Evolutionary conservation across 2,113 vertebrate genomes (phyloP).

Genomic region (Grus americana): DNA sequence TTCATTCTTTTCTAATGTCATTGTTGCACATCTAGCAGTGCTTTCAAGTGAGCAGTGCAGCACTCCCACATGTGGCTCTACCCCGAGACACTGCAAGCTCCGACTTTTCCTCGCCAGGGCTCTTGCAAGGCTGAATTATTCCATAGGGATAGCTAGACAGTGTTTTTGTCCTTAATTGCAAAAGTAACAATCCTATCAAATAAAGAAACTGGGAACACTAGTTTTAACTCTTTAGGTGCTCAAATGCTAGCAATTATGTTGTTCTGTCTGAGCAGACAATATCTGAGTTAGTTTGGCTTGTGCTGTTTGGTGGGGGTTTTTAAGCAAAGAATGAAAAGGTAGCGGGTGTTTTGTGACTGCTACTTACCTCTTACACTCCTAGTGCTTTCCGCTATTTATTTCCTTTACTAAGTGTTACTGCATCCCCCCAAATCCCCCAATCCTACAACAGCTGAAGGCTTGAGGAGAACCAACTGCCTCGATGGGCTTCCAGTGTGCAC

Average conservation of each 20-base stretch:
- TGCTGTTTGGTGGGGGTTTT: neutral
- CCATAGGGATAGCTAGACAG: neutral
- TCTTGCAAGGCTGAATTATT: neutral
- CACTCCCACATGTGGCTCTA: neutral
- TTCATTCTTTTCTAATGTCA: neutral
- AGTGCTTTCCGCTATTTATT: neutral
- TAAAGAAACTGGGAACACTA: neutral
- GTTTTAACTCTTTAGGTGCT: neutral
- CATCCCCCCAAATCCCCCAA: neutral
- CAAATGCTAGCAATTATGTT: neutral
- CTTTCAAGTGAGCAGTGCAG: neutral
- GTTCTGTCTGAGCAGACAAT: neutral
- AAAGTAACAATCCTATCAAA: neutral
- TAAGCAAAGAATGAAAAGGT: neutral
- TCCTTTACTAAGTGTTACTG: neutral
- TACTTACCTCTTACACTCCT: neutral
- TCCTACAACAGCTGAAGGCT: neutral
- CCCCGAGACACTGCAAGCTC: neutral
- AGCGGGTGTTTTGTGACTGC: neutral
- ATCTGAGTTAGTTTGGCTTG: neutral
- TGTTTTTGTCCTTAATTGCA: neutral
- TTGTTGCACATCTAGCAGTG: neutral
- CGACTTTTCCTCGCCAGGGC: neutral
- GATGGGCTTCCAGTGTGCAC: neutral
- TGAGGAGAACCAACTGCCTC: rapidly evolving